Conservation (phyloP, 1,140 invertebrate genomes). For the Atta cephalotes region DNA sequence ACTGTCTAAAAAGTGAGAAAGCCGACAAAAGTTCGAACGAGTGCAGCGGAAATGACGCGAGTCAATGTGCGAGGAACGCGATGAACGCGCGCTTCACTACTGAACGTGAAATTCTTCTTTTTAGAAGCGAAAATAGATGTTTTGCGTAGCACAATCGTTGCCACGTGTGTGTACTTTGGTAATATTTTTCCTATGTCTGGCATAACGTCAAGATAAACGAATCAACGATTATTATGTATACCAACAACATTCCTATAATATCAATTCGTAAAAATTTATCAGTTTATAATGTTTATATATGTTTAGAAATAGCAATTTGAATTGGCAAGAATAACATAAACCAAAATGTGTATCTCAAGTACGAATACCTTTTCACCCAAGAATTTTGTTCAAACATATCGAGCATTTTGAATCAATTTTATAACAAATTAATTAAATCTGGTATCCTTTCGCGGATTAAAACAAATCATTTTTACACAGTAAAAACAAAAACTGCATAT, state of each 20-base stretch:
- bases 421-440: not conserved
- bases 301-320: conserved; percentile 15
- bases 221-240: conserved; percentile 34
- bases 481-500: not conserved
- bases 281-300: too few relatives aligned
- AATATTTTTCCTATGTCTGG: conserved; percentile 50
- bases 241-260: not conserved
- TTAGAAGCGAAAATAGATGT: conserved; percentile 45
- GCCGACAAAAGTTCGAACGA: conserved; percentile 6
- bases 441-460: not conserved
- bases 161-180: conserved; percentile 26
- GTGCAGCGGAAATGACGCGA: not conserved
- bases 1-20: not conserved
- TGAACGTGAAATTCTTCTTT: conserved; percentile 13
- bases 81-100: not conserved
- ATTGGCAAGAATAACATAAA: not conserved
- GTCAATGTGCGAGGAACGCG: not conserved
- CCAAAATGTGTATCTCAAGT: not conserved
- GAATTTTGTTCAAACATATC: not conserved
- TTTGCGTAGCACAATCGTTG: conserved; percentile 30
- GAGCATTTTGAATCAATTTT: not conserved
- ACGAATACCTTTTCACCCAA: not conserved
- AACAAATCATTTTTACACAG: not conserved
- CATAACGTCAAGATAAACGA: conserved; percentile 59
- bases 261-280: conserved; percentile 12